Evolutionary conservation across 1,140 invertebrate species (phyloP), one percentile per base, ranked within the genome.

Genomic region (Araneus ventricosus): DNA sequence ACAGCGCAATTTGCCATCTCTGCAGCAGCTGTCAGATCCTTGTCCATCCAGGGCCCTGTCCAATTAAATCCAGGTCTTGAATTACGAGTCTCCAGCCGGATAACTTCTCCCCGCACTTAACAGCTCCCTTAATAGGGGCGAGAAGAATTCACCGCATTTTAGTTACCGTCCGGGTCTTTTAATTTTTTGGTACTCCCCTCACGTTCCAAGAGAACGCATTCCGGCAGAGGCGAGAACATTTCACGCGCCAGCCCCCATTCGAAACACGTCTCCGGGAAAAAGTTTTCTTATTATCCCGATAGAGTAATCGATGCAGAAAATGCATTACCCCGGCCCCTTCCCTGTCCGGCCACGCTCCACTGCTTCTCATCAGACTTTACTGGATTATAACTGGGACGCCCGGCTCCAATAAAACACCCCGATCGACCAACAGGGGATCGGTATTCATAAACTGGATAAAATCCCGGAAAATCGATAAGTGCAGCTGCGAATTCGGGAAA

Each of bases 221-320:
- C 59, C 59, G 63, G 34, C 17, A 41, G 37, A 88, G 86, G 88
- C 88, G 63, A 79, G 88, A 89, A 89, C 88, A 89, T 89, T 89
- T 89, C 88, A 89, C 88, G 88, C 88, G 27, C 86, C 59, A 61
- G 4, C 63, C 67, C 67, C 67, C 88, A 89, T 89, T 89, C 88
- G 41, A 34, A 45, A 89, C 88, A 89, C 88, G 88, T 89, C 67
- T 89, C 39, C 67, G 37, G 63, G 88, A 89, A 89, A 75, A 89
- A 89, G 88, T 89, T 89, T 89, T 89, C 88, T 89, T 89, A 89
- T 89, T 89, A 89, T 89, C 88, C 88, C 67, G 88, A 75, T 45
- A 57, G 88, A 79, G 88, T 89, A 89, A 89, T 89, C 88, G 88
- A 89, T 89, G 88, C 88, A 89, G 88, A 89, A 89, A 89, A 89